Evolutionary conservation across 37 sponge, comb jelly and placozoan genomes (phyloP).

Genomic region (Hexactinellida sp.): DNA sequence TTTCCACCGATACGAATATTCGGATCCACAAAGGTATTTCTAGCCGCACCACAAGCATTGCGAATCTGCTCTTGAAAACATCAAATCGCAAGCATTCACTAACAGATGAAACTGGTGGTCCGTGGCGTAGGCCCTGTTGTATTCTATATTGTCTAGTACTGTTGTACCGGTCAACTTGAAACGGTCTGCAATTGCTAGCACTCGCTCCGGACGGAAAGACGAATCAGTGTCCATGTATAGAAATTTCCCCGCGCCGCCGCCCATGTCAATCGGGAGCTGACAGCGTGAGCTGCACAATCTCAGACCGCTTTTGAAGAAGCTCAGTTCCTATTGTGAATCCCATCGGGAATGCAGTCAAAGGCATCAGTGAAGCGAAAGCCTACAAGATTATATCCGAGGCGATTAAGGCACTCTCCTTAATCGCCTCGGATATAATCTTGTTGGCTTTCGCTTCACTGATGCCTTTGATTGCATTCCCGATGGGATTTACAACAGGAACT

Average conservation of each 20-base stretch:
- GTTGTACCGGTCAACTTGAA: conserved; percentile 83
- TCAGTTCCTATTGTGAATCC: conserved; percentile 99
- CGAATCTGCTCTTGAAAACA: conserved; percentile 89
- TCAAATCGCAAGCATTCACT: conserved; percentile 91
- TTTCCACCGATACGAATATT: conserved; percentile 98
- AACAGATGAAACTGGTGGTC: conserved; percentile 89
- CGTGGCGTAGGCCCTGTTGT: conserved; percentile 83
- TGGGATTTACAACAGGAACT: too few relatives aligned
- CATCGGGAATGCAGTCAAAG: conserved; percentile 61
- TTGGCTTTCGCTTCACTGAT: conserved; percentile 98
- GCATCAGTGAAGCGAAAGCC: too few relatives aligned
- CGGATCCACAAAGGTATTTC: conserved; percentile 92
- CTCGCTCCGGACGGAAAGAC: conserved; percentile 91
- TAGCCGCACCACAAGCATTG: conserved; percentile 89
- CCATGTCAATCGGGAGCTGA: conserved; percentile 95
- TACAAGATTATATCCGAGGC: too few relatives aligned
- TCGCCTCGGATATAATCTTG: conserved; percentile 83
- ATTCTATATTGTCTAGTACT: conserved; percentile 95
- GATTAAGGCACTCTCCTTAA: too few relatives aligned
- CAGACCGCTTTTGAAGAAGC: conserved; percentile 84
- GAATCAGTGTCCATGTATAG: conserved; percentile 96
- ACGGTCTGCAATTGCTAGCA: conserved; percentile 82
- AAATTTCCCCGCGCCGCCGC: conserved; percentile 97
- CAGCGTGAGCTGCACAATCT: conserved; percentile 90
- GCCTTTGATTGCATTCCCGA: too few relatives aligned